Conservation (phyloP, 2,888 invertebrate genomes). For the Acronicta alni region DNA sequence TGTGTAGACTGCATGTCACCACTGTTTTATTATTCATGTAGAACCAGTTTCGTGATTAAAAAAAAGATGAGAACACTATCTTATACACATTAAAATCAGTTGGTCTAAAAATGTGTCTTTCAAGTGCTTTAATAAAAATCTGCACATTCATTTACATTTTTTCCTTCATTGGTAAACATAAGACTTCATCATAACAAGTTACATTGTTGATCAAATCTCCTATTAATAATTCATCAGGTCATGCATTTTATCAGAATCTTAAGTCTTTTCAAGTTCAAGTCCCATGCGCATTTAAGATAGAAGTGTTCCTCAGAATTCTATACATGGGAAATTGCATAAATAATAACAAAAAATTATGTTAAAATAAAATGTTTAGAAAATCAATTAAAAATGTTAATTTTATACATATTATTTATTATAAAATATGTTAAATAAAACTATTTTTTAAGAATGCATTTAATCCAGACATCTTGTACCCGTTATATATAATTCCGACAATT, state of each 20-base stretch:
- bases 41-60: slow-evolving; percentile 9
- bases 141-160: not conserved
- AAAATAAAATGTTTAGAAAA: no score
- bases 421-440: no score
- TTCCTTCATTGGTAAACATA: not conserved
- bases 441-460: no score
- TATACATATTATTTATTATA: no score
- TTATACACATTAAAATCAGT: not conserved
- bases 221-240: slow-evolving; percentile 1
- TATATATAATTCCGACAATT: no score
- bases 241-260: not conserved
- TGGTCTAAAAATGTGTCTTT: not conserved
- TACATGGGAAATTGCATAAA: no score
- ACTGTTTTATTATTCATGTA: slow-evolving; percentile 9
- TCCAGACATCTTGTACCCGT: no score
- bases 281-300: no score
- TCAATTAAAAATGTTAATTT: no score
- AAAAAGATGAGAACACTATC: slow-evolving; percentile 5
- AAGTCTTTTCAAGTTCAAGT: not conserved
- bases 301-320: not conserved
- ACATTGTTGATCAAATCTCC: not conserved
- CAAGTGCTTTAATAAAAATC: not conserved
- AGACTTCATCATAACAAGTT: not conserved
- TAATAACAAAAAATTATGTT: no score
- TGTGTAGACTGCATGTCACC: slow-evolving; percentile 42